Conservation (phyloP, 2,888 invertebrate genomes). For the Leucophora obtusa region DNA sequence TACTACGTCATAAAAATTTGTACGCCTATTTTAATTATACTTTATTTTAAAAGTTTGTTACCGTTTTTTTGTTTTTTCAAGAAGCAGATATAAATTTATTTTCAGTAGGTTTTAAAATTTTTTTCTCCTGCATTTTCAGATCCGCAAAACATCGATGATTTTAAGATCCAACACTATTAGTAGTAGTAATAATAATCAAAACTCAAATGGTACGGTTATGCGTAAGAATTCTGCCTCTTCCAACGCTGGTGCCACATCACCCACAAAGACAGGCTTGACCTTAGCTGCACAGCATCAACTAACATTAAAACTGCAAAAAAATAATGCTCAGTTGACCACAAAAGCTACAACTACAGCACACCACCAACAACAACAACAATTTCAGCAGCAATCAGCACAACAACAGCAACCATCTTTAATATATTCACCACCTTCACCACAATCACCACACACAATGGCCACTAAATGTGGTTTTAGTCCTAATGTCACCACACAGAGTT, state of each 20-base stretch:
- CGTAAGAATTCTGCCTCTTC: slow-evolving; percentile 29
- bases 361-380: slow-evolving; percentile 13
- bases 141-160: slow-evolving; percentile 69
- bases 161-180: slow-evolving; percentile 61
- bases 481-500: slow-evolving; percentile 65
- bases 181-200: slow-evolving; percentile 29
- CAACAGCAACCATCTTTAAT: slow-evolving; percentile 49
- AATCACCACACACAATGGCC: slow-evolving; percentile 65
- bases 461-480: slow-evolving; percentile 67
- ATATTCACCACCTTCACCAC: slow-evolving; percentile 59
- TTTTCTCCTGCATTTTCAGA: slow-evolving; percentile 55
- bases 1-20: too few species aligned
- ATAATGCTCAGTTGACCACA: slow-evolving; percentile 48
- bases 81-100: too few species aligned
- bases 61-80: too few species aligned
- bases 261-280: slow-evolving; percentile 23
- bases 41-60: too few species aligned
- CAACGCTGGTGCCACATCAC: slow-evolving; percentile 31
- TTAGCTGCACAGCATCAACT: slow-evolving; percentile 24
- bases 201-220: slow-evolving; percentile 37
- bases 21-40: too few species aligned
- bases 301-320: slow-evolving; percentile 42
- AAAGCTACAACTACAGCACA: slow-evolving; percentile 13
- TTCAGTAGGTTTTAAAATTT: too few species aligned
- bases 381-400: slow-evolving; percentile 24